Evolutionary conservation across 92 coral and sea anemone species (phyloP), one percentile per base, ranked within the genome.

Genomic region (Parazoanthus atlanticus): DNA sequence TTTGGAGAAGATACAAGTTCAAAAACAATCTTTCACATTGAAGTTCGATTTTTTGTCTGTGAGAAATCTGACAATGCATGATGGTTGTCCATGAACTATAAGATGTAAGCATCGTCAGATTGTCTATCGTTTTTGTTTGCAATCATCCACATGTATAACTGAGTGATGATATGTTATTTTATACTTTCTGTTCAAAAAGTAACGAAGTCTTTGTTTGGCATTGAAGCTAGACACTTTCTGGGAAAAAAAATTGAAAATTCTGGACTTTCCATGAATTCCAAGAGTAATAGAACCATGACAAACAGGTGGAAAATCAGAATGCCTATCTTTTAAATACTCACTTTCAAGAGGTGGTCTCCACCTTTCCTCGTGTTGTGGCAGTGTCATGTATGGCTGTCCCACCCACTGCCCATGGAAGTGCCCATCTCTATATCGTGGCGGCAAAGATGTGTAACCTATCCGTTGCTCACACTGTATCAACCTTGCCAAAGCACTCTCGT

Each of bases 391-490:
- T 84, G 91, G 89, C 84, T 92, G 94, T 6, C 91, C 54, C 38
- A 86, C 91, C 74, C 95, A 93, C 52, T 82, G 95, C 16, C 94
- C 95, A 88, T 93, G 95, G 74, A 81, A 89, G 81, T 72, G 92
- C 28, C 92, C 79, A 29, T 93, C 98, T 58, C 92, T 88, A 54
- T 90, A 95, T 82, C 88, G 94, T 16, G 97, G 88, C 47, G 93
- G 86, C 58, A 88, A 84, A 28, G 88, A 80, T 52, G 88, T 49
- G 40, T 86, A 95, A 0, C 91, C 92, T 58, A 94, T 93, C 41
- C 99, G 90, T 86, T 96, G 96, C 33, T 96, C 99, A 81, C 95
- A 94, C 82, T 96, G 99, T 93, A 96, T 96, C 29, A 96, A 80
- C 46, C 97, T 93, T 32, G 95, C 98, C 72, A 96, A 81, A 54